A percentile compares a stretch with the other conserved stretches of the same genome.
Conservation (phyloP, 2,797 vertebrate genomes). For the Champsocephalus esox region DNA sequence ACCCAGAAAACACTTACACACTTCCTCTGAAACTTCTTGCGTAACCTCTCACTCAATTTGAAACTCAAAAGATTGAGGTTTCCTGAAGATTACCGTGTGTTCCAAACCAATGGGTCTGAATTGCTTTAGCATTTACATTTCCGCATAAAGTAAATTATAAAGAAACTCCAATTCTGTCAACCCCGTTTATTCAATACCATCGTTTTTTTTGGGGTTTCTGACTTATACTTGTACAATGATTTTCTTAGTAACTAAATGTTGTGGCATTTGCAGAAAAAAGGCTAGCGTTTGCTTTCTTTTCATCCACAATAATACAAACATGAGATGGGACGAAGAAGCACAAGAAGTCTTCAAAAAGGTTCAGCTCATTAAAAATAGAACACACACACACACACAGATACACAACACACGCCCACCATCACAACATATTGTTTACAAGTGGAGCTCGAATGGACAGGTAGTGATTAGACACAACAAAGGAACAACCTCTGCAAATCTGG, state of each 20-base stretch:
- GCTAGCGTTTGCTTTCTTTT: slow-evolving; percentile 39
- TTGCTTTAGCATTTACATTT: slow-evolving; percentile 23
- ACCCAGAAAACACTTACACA: slow-evolving; percentile 37
- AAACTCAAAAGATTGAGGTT: slow-evolving; percentile 11
- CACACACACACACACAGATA: slow-evolving; percentile 28
- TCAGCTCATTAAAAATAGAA: slow-evolving; percentile 76
- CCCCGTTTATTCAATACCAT: not conserved
- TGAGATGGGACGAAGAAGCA: slow-evolving; percentile 46
- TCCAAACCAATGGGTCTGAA: slow-evolving; percentile 35
- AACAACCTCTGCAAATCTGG: slow-evolving; percentile 69
- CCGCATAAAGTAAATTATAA: slow-evolving; percentile 1
- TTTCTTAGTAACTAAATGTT: slow-evolving; percentile 7
- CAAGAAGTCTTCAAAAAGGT: slow-evolving; percentile 52
- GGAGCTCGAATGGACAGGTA: slow-evolving; percentile 70
- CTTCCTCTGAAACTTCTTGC: not conserved
- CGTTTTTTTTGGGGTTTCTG: not conserved
- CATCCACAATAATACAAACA: slow-evolving; percentile 36
- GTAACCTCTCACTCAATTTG: slow-evolving; percentile 16
- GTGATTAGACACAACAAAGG: slow-evolving; percentile 75
- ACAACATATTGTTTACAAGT: slow-evolving; percentile 64
- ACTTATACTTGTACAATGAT: not conserved
- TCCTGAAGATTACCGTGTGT: not conserved
- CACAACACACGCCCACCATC: slow-evolving; percentile 41
- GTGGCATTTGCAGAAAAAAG: slow-evolving; percentile 32
- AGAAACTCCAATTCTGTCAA: not conserved